A percentile compares a stretch with the other conserved stretches of the same genome.
Conservation (phyloP, 2,113 vertebrate genomes). For the Rhea americana region DNA sequence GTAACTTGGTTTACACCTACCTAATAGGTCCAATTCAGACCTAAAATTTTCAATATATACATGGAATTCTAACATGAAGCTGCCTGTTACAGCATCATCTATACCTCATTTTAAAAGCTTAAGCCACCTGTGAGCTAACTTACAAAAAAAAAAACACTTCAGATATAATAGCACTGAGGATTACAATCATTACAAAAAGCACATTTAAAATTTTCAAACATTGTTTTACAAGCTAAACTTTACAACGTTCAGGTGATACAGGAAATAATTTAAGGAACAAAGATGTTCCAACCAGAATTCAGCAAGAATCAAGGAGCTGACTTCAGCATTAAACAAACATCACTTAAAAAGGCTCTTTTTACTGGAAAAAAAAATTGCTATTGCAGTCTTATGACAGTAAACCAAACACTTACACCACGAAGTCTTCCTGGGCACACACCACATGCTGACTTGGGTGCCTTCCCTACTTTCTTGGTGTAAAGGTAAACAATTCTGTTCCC, state of each 20-base stretch:
- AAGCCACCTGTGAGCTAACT: neutral
- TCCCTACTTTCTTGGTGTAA: conserved; percentile 98
- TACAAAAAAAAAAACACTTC: rapidly evolving
- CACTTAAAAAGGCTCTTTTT: neutral
- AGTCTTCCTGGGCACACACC: conserved; percentile 96
- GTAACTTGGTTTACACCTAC: neutral
- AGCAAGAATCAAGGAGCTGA: neutral
- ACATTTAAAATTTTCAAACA: neutral
- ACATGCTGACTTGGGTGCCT: conserved; percentile 96
- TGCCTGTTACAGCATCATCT: neutral
- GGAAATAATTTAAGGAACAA: neutral
- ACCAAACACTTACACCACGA: conserved; percentile 87
- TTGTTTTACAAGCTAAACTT: neutral
- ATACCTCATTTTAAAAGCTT: neutral
- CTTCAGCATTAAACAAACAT: neutral
- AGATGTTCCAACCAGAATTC: neutral
- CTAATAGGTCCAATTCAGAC: rapidly evolving
- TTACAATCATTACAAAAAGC: neutral
- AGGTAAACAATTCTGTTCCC: conserved; percentile 98
- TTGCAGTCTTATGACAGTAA: neutral
- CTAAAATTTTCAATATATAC: neutral
- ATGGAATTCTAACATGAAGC: neutral
- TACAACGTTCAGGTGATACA: rapidly evolving
- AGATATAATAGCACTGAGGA: neutral
- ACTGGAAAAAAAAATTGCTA: rapidly evolving